Evolutionary conservation across 2,113 vertebrate genomes (phyloP).

Genomic region (Engystomops pustulosus): DNA sequence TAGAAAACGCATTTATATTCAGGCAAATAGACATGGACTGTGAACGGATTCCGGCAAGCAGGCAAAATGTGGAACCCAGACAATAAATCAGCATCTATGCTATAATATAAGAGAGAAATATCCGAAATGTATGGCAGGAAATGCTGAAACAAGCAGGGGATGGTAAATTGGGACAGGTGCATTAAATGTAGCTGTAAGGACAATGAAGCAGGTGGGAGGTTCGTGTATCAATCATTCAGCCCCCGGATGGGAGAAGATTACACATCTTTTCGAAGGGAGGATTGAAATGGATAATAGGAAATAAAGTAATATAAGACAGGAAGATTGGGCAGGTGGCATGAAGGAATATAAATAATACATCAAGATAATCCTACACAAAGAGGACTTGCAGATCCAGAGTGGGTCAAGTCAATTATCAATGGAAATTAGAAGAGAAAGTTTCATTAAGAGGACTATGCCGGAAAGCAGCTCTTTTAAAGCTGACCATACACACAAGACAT

Average conservation of each 20-base stretch:
- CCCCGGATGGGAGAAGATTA: constrained; percentile 38
- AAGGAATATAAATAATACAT: background rate
- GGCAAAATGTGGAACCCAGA: constrained; percentile 8
- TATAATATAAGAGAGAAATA: constrained; percentile 4
- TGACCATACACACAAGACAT: too few relatives aligned
- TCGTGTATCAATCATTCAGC: constrained; percentile 18
- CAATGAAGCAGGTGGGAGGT: constrained; percentile 19
- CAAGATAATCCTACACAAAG: background rate
- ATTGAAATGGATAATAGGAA: background rate
- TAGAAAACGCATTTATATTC: constrained; percentile 15
- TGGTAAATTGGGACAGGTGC: constrained; percentile 24
- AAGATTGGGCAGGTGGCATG: constrained; percentile 1
- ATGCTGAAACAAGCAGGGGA: background rate
- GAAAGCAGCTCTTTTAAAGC: too few relatives aligned
- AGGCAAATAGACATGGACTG: constrained; percentile 10
- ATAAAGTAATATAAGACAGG: constrained; percentile 24
- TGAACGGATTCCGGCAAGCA: constrained; percentile 27
- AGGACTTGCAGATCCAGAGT: too few relatives aligned
- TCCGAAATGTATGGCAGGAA: constrained; percentile 9
- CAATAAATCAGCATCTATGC: constrained; percentile 41
- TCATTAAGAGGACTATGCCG: too few relatives aligned
- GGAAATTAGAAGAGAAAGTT: too few relatives aligned
- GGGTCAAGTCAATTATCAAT: too few relatives aligned
- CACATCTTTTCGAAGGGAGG: background rate
- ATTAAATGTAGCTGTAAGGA: background rate